These are phyloP conservation scores for Chrysomallon squamiferum DNA, from an alignment of 1,140 invertebrate genomes.

Conservation along the genomic window DNA sequence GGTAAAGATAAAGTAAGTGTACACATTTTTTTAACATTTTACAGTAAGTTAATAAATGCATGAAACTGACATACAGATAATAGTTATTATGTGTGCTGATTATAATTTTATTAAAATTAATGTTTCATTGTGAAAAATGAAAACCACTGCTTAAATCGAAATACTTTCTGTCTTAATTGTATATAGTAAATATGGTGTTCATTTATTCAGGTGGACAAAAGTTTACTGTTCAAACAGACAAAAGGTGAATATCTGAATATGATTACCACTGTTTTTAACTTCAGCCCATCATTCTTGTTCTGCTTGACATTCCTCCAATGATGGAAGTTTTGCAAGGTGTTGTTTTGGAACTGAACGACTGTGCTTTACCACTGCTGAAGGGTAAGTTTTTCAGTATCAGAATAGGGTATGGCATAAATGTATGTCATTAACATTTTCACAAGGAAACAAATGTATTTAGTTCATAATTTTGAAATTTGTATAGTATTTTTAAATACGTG, in stretches of 20 bases:
- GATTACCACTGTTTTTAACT: slow-evolving; percentile 27
- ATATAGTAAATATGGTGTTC: too few species aligned
- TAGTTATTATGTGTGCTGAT: not conserved
- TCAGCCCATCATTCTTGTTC: slow-evolving; percentile 81
- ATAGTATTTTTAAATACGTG: too few species aligned
- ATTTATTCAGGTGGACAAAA: too few species aligned
- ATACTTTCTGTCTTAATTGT: too few species aligned
- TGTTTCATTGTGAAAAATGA: slow-evolving; percentile 18
- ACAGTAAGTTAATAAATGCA: not conserved
- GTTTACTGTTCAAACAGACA: too few species aligned
- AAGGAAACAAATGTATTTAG: too few species aligned
- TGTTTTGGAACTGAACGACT: slow-evolving; percentile 96
- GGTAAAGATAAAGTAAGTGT: slow-evolving; percentile 80
- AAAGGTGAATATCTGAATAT: too few species aligned
- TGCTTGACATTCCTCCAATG: slow-evolving; percentile 96
- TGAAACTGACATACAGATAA: not conserved
- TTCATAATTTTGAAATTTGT: too few species aligned
- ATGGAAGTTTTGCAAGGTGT: slow-evolving; percentile 94
- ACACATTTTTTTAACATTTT: too few species aligned
- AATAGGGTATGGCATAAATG: not conserved
- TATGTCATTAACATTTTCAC: not conserved
- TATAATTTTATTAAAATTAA: not conserved
- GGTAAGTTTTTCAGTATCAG: slow-evolving; percentile 64
- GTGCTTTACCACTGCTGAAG: slow-evolving; percentile 87
- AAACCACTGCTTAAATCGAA: too few species aligned